Evolutionary conservation across 2,113 vertebrate species (phyloP), one percentile per base, ranked within the genome.

Genomic region (Petromus typicus): DNA sequence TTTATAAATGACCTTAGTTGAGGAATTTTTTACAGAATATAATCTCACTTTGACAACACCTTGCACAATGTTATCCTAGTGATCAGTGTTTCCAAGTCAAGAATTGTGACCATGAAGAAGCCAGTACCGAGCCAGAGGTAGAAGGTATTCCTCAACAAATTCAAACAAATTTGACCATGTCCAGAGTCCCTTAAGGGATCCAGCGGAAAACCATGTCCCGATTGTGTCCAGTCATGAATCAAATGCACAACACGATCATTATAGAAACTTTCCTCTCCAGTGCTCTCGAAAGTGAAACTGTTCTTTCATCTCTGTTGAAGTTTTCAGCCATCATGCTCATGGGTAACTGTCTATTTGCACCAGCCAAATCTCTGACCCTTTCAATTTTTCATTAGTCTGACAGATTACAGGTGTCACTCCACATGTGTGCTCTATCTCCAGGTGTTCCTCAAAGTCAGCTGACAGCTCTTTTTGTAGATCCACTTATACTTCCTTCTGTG

Each of bases 261-360:
- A 67, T 20, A 76, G 88, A 92, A 94, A 92, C n/a, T 54, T 57
- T 45, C 48, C 43, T 94, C 71, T 56, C 67, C 18, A 66, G 86
- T 40, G 1, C n/a, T 57, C 66, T 95, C 94, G 86, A 86, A 87
- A 93, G 81, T 48, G 27, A 97, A 75, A 71, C 83, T 96, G 81
- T 80, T 80, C 96, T 89, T 91, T 96, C 84, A 85, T 94, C 64
- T 91, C 88, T 45, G 0, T 91, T 85, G 56, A 91, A 94, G 67
- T 91, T 63, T 57, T 84, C 71, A 81, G 43, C 61, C 94, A 85
- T 93, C 59, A 88, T 71, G 91, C 93, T 96, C 57, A 93, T 48
- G 90, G 81, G 95, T 75, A 95, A 96, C 88, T 90, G 81, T 95
- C 93, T 89, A 94, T 94, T 79, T 96, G 84, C 71, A 78, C 91